Base-by-base conservation (phyloP, 1,140 invertebrate species). In the Zaprionus capensis region DNA sequence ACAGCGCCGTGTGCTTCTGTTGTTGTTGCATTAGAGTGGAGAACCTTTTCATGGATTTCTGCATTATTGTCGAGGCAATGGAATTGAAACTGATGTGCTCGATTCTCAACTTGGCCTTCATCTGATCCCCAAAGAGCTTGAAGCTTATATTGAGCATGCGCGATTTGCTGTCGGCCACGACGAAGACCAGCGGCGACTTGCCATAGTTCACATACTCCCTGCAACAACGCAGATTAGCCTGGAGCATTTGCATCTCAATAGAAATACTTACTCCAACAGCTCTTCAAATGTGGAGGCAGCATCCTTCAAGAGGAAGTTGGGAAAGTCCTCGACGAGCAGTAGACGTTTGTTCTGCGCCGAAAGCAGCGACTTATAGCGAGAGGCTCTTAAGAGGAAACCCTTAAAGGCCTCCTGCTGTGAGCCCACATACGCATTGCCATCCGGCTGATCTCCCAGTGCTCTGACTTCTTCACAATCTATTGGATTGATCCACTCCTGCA, bases 401-500 rank as follows among this genome's bases (percentile, higher is more conserved):
- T 94, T 88, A 83, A 97, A 96, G 72, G 94, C 94, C 41, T 95
- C 94, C 49, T 94, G 93, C 90, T 96, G 96, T 69, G 93, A 94
- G 71, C 94, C 93, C 64, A 91, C 91, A 71, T 92, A 94, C 56
- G 93, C 90, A 77, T 81, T 93, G 1, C 72, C 82, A 24, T 17
- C 63, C 38, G 62, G 51, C 34, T 91, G 82, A 44, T 92, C 84
- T 5, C 87, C 91, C 24, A 91, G 38, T 0, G 59, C 28, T 55
- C 70, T 67, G n/a, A 90, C 36, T n/a, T 80, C 65, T 38, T 93
- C 90, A 22, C 81, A 77, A 93, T 96, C 96, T 1, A 96, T 67
- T 4, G 96, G 96, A 74, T 95, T 96, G 22, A 96, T 95, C 96
- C 96, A 97, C 92, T 97, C 96, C 24, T 94, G 93, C 41, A 96